Percentiles rank a stretch among this genome's conserved stretches.
Evolutionary conservation across 2,888 invertebrate genomes (phyloP).

Genomic region (Acanthosepion pharaonis): DNA sequence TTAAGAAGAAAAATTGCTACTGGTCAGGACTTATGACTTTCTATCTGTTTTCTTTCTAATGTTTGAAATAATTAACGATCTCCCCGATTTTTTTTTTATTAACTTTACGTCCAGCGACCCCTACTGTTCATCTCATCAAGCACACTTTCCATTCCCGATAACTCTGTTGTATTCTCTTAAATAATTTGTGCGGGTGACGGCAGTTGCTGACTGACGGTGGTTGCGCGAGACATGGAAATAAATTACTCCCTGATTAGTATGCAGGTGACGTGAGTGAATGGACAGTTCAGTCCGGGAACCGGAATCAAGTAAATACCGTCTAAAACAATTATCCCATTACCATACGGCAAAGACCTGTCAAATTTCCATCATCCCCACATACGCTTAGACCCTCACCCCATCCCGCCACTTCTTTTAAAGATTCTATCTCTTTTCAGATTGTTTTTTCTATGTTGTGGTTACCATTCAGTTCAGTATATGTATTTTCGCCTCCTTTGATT

Average conservation of each 20-base stretch:
- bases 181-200: background rate
- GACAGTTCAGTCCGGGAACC: background rate
- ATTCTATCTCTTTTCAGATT: background rate
- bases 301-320: conserved; percentile 17
- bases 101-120: background rate
- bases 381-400: background rate
- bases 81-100: background rate
- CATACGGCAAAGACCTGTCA: conserved; percentile 33
- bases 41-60: background rate
- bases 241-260: background rate
- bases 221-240: background rate
- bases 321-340: conserved; percentile 23
- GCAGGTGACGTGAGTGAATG: background rate
- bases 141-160: conserved; percentile 2
- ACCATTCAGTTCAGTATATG: too few species aligned
- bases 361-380: background rate
- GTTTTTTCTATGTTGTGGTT: background rate
- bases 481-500: too few species aligned
- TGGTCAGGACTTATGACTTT: too few species aligned
- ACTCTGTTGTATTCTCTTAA: conserved; percentile 14
- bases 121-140: background rate
- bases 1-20: too few species aligned
- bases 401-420: background rate
- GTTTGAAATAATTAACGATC: background rate
- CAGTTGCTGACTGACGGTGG: background rate